Evolutionary conservation across 2,113 vertebrate species (phyloP), one percentile per base, ranked within the genome.

Genomic region (Acanthochromis polyacanthus): DNA sequence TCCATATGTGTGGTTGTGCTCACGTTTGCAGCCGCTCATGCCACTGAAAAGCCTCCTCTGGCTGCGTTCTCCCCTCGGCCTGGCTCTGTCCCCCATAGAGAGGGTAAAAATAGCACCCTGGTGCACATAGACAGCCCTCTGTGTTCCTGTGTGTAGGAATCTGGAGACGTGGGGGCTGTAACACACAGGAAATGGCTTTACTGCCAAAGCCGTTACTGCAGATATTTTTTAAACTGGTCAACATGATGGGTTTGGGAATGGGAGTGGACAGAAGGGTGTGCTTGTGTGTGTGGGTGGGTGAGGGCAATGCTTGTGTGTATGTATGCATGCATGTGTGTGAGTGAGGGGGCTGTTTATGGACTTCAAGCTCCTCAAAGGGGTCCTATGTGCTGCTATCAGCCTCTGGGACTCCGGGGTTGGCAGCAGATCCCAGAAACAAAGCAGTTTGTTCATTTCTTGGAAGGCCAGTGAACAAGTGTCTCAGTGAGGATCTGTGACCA

Each of bases 401-500:
- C 87, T 78, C 58, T 85, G 90, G 90, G 87, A 90, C 88, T 91
- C 83, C 71, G 87, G 83, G 89, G 80, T 84, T 69, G 89, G 89
- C 85, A 82, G 71, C 40, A 11, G 78, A 78, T 82, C 71, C 43
- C 65, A 71, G 75, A 88, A 91, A 93, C 91, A 93, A 93, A 92
- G 92, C 81, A 78, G 91, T 93, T 89, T 90, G 91, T 93, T 93
- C 84, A 93, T 92, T 92, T 92, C 81, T 86, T 93, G 87, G 75
- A 89, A 85, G 76, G 75, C 68, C 51, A 57, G 36, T 25, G 86
- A 90, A 91, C 90, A 93, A 90, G 89, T 89, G 83, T 90, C 79
- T 86, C 88, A 87, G 84, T 91, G 86, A 91, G 72, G 57, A 38
- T 46, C 66, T 55, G 9, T 69, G 70, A 81, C 72, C 83, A 77